A percentile compares a stretch with the other conserved stretches of the same genome.
Conservation (phyloP, 2,113 vertebrate species). For the Phyllostomus discolor region DNA sequence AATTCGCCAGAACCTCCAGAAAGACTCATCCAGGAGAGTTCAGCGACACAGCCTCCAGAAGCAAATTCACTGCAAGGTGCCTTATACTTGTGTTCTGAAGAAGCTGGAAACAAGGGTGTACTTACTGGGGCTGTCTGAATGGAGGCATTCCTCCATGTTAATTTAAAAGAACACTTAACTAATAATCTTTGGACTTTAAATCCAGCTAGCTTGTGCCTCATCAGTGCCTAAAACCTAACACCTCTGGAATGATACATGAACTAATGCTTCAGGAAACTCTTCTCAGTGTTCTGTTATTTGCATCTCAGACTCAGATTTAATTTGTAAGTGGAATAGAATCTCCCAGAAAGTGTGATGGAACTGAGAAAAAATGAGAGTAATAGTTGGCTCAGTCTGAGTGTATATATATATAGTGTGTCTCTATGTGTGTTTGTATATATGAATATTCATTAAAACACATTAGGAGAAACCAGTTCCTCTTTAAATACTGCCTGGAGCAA, state of each 20-base stretch:
- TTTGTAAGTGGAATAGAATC: constrained; percentile 71
- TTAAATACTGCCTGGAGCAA: constrained; percentile 49
- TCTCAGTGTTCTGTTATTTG: constrained; percentile 59
- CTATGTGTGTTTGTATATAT: background rate
- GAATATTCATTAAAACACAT: constrained; percentile 39
- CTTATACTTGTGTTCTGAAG: constrained; percentile 74
- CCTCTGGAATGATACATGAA: constrained; percentile 61
- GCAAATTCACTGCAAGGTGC: constrained; percentile 55
- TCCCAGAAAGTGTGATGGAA: constrained; percentile 54
- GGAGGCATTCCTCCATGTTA: constrained; percentile 16
- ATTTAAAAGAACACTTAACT: constrained; percentile 60
- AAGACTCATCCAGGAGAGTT: constrained; percentile 61
- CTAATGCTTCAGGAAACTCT: constrained; percentile 74
- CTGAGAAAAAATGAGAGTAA: constrained; percentile 26
- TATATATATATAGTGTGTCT: background rate
- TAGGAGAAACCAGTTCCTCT: constrained; percentile 45
- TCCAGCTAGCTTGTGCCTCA: constrained; percentile 72
- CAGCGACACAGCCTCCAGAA: constrained; percentile 44
- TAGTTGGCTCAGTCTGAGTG: constrained; percentile 28
- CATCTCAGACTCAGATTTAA: constrained; percentile 61
- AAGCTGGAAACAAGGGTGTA: constrained; percentile 45
- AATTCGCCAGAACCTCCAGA: constrained; percentile 75
- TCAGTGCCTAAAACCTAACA: constrained; percentile 76
- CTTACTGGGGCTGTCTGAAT: constrained; percentile 61
- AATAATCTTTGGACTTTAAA: constrained; percentile 74